Evolutionary conservation across 2,113 vertebrate species (phyloP).

Genomic region (Callipepla californica): DNA sequence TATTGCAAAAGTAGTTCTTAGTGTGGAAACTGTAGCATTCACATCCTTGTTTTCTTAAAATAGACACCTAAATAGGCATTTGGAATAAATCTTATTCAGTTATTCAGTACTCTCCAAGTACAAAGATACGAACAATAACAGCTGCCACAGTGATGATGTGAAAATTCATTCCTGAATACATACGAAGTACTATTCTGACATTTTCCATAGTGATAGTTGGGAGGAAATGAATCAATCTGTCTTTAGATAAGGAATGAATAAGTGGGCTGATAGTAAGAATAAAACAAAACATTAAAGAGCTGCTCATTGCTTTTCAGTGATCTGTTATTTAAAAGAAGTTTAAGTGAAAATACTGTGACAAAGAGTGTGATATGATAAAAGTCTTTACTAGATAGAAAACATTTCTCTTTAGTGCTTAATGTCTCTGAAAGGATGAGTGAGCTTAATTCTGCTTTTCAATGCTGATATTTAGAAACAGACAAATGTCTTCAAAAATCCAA

Average conservation of each 20-base stretch:
- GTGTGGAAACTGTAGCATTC: neutral
- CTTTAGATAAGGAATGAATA: neutral
- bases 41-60: neutral
- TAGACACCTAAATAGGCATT: neutral
- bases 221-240: neutral
- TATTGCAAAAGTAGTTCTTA: neutral
- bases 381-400: neutral
- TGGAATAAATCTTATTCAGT: neutral
- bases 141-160: neutral
- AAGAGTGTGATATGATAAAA: neutral
- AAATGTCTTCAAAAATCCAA: neutral
- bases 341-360: neutral
- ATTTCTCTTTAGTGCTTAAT: neutral
- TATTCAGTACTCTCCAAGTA: neutral
- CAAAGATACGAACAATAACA: neutral
- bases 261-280: neutral
- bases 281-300: neutral
- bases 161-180: neutral
- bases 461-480: neutral
- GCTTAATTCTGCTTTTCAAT: neutral
- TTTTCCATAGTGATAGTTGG: neutral
- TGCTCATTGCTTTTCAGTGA: neutral
- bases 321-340: neutral
- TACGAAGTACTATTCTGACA: neutral
- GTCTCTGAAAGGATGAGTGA: neutral